Percentiles rank a stretch among this genome's conserved stretches.
Conservation (phyloP, 2,888 invertebrate genomes). For the Drosophila emarginata region DNA sequence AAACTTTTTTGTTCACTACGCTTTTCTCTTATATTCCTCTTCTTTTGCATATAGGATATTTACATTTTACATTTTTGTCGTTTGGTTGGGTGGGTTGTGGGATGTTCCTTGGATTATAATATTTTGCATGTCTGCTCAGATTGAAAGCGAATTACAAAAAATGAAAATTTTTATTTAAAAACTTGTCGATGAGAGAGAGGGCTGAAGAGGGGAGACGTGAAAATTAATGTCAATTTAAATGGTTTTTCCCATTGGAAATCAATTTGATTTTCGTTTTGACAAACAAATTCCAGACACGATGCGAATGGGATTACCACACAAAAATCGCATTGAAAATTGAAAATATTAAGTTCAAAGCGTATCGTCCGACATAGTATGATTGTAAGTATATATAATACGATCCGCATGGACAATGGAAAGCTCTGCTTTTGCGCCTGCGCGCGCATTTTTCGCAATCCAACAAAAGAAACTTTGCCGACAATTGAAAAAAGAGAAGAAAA, state of each 20-base stretch:
- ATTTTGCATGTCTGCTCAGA: constrained; percentile 63
- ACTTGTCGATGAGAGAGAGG: constrained; percentile 35
- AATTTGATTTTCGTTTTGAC: constrained; percentile 34
- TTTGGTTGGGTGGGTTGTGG: not conserved
- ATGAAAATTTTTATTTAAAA: constrained; percentile 50
- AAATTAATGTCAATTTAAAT: constrained; percentile 63
- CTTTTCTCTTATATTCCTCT: constrained; percentile 14
- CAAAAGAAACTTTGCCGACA: constrained; percentile 39
- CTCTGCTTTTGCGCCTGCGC: constrained; percentile 25
- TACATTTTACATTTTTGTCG: constrained; percentile 58
- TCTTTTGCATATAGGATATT: constrained; percentile 51
- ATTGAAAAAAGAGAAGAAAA: not conserved
- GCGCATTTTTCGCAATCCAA: constrained; percentile 39
- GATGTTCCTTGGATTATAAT: constrained; percentile 50
- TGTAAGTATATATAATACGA: constrained; percentile 14
- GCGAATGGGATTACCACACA: constrained; percentile 56
- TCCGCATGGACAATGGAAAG: constrained; percentile 37
- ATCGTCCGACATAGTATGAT: constrained; percentile 5
- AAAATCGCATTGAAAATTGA: constrained; percentile 10
- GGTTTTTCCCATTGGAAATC: constrained; percentile 36
- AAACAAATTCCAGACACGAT: constrained; percentile 32
- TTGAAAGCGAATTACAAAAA: constrained; percentile 69
- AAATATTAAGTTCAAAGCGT: constrained; percentile 9
- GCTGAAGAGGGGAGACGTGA: not conserved
- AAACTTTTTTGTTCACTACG: constrained; percentile 67